Evolutionary conservation across 2,113 vertebrate genomes (phyloP), one percentile per base, ranked within the genome.

Genomic region (Dipodomys ordii): DNA sequence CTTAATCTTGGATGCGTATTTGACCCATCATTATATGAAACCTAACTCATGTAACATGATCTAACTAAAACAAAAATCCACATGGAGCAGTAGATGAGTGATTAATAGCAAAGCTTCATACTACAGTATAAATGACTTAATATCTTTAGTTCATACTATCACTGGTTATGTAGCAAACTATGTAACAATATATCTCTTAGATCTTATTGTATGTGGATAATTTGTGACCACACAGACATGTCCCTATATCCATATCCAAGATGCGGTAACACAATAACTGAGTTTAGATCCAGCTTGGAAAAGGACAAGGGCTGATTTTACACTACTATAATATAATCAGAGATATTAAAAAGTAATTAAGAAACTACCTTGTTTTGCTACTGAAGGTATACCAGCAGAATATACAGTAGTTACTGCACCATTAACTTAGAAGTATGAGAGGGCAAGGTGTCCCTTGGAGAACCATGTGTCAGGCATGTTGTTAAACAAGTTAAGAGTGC

Each of bases 341-440:
- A 90, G 32, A 93, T 69, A 22, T 83, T 91, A 57, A 88, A 88
- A 92, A 82, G 49, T 64, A 76, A 84, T 46, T 90, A 57, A 92
- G 82, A 85, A 62, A 62, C 49, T 2, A 57, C 25, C 7, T 74
- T 65, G 71, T 82, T 39, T 44, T 80, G n/a, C n/a, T 78, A 27
- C 18, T 35, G 57, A 74, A 35, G 28, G 35, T 67, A 46, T 49
- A 39, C 35, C 12, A 49, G 8, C 71, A 73, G 39, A 68, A 32
- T 83, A 82, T n/a, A 44, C 3, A 71, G 78, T 53, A 60, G 71
- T 69, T 62, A 18, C 22, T 65, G 30, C 1, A 73, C 39, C 28
- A 72, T 76, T 69, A 82, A 73, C 39, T 23, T 18, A 68, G 7
- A 87, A 73, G 46, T 39, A 62, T 32, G 68, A 89, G 62, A 81